Evolutionary conservation across 2,113 vertebrate species (phyloP).

Genomic region (Bostrychus sinensis): DNA sequence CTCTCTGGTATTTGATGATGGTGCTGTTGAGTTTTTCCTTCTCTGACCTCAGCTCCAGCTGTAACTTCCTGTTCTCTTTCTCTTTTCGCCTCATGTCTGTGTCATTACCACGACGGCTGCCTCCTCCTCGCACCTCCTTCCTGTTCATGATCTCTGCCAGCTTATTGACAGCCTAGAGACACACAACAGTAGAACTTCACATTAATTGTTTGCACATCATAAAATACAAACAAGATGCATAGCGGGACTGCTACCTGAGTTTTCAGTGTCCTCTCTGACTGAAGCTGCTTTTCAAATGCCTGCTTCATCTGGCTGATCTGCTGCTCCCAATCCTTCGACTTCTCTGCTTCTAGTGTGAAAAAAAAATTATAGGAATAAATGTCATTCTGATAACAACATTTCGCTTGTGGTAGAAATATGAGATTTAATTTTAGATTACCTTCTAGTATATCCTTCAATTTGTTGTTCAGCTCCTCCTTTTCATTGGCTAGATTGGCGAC

Average conservation of each 20-base stretch:
- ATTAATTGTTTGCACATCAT: neutral
- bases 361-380: neutral
- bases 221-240: neutral
- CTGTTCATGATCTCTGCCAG: conserved; percentile 98
- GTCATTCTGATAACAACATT: neutral
- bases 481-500: conserved; percentile 97
- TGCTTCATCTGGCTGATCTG: conserved; percentile 86
- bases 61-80: conserved; percentile 97
- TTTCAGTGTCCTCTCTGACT: conserved; percentile 94
- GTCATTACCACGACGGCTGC: conserved; percentile 93
- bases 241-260: conserved; percentile 82
- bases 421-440: conserved; percentile 73
- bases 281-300: conserved; percentile 91
- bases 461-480: conserved; percentile 98
- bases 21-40: conserved; percentile 94
- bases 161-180: conserved; percentile 91
- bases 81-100: conserved; percentile 95
- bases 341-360: conserved; percentile 81
- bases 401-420: neutral
- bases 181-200: neutral
- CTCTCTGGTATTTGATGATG: conserved; percentile 97
- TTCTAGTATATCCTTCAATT: conserved; percentile 88
- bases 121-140: conserved; percentile 83
- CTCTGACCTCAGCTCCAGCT: conserved; percentile 95
- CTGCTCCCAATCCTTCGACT: conserved; percentile 87